phyloP scores from a whole-genome alignment of 2,888 invertebrate genomes.

The Amblyjoppa fuscipennis region DNA sequence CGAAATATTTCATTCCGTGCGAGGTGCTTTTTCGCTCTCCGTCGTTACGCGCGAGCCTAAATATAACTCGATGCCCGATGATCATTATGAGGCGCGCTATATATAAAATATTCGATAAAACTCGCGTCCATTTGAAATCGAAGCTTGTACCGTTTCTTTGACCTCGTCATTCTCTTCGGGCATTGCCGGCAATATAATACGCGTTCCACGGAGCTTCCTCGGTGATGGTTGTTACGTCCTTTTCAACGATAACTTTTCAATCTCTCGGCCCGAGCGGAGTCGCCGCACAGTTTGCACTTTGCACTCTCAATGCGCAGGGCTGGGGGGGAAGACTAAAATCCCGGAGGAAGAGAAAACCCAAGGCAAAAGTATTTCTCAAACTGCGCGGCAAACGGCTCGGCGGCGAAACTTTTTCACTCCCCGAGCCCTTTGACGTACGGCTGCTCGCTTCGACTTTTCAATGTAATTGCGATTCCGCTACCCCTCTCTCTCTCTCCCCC shows the following conservation, averaged over 20 bases:
- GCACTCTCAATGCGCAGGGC: slow-evolving; percentile 42
- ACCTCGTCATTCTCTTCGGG: background rate
- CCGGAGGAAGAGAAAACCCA: slow-evolving; percentile 14
- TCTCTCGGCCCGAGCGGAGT: slow-evolving; percentile 31
- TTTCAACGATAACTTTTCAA: slow-evolving; percentile 63
- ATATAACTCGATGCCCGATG: slow-evolving; percentile 51
- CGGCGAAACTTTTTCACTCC: slow-evolving; percentile 65
- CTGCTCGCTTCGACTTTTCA: slow-evolving; percentile 67
- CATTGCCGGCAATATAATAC: slow-evolving; percentile 14
- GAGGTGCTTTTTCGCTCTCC: background rate
- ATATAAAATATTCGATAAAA: slow-evolving; percentile 39
- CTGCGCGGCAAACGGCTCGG: slow-evolving; percentile 61
- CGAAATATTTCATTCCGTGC: slow-evolving; percentile 23
- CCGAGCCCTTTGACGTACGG: slow-evolving; percentile 64
- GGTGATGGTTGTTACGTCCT: slow-evolving; percentile 58
- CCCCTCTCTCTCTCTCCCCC: background rate
- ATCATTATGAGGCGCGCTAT: slow-evolving; percentile 56
- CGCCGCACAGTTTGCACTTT: slow-evolving; percentile 64
- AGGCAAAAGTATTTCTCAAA: slow-evolving; percentile 60
- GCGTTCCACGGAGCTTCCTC: background rate
- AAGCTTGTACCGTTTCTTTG: background rate
- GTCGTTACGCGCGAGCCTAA: slow-evolving; percentile 55
- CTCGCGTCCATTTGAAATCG: slow-evolving; percentile 16
- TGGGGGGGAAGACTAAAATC: slow-evolving; percentile 30
- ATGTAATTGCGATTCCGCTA: slow-evolving; percentile 64